These are phyloP conservation scores for Loris lydekkerianus DNA, from an alignment of 2,797 vertebrate species.

Conservation along the genomic window DNA sequence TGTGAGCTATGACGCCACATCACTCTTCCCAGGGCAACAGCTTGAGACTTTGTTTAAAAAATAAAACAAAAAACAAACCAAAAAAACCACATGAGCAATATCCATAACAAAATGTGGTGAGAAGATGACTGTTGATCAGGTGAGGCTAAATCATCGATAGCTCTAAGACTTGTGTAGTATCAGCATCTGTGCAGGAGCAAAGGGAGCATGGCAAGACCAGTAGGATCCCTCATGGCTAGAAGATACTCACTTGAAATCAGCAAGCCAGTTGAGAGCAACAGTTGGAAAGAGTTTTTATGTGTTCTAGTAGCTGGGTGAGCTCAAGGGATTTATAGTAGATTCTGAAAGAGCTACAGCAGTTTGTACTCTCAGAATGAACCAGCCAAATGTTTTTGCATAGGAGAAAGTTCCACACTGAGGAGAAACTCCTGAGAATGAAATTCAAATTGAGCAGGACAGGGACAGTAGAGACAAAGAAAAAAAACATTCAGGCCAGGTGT, in stretches of 20 bases:
- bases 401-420: not conserved
- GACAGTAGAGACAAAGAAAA: slow-evolving; percentile 4
- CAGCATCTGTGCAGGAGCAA: not conserved
- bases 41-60: too few species aligned
- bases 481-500: not conserved
- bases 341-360: not conserved
- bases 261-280: not conserved
- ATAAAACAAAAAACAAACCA: too few species aligned
- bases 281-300: not conserved
- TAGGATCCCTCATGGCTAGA: not conserved
- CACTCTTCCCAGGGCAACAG: too few species aligned
- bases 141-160: not conserved
- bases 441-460: slow-evolving; percentile 13
- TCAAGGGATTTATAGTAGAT: not conserved
- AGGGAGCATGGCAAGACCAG: not conserved
- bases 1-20: too few species aligned
- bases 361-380: slow-evolving; percentile 28
- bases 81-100: not conserved
- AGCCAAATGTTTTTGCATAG: not conserved
- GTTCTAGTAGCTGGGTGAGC: not conserved
- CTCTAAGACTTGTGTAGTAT: not conserved
- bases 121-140: not conserved
- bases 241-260: not conserved
- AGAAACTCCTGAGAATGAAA: not conserved
- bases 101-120: not conserved